Evolutionary conservation across 2,888 invertebrate genomes (phyloP), one percentile per base, ranked within the genome.

Genomic region (Phyto melanocephala): DNA sequence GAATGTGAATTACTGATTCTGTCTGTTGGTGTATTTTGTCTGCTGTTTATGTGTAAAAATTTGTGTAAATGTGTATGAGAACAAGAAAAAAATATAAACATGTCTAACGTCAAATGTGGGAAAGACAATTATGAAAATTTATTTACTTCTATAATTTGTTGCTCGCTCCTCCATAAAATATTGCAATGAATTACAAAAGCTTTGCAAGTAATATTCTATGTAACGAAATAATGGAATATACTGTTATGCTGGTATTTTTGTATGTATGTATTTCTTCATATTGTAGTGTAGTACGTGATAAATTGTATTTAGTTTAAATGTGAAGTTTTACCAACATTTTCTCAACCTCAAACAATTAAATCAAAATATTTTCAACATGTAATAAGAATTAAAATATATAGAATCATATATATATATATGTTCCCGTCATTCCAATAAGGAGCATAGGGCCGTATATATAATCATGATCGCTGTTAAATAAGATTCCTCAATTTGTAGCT

Each of bases 101-200:
- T 22, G 37, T 22, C 15, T 4, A 40, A 65, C 28, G 40, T 50
- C 42, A 79, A 74, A 74, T 54, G 72, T 54, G 22, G 58, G n/a
- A 58, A 67, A 60, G 35, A 11, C 50, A 79, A 79, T 50, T 62
- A 67, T 20, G 37, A 62, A 52, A 33, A 72, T 60, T 67, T 70
- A 47, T 71, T 45, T 37, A 60, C 52, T 37, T 74, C 10, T n/a
- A n/a, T n/a, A 4, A 33, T 1, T 58, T 65, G 22, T 22, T 65
- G 20, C 33, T 68, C 15, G 35, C 22, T 47, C 15, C 37, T 17
- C 13, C 13, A 7, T 15, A 37, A n/a, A 28, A 47, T 58, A 15
- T 50, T 71, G 24, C 22, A n/a, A 33, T 22, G 47, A 33, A 47
- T 50, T 60, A 17, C 47, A 37, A n/a, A 71, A 50, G 24, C 50